Conservation (phyloP, 30 jellyfish, hydroid and myxozoan genomes). For the Aurelia coerulea region DNA sequence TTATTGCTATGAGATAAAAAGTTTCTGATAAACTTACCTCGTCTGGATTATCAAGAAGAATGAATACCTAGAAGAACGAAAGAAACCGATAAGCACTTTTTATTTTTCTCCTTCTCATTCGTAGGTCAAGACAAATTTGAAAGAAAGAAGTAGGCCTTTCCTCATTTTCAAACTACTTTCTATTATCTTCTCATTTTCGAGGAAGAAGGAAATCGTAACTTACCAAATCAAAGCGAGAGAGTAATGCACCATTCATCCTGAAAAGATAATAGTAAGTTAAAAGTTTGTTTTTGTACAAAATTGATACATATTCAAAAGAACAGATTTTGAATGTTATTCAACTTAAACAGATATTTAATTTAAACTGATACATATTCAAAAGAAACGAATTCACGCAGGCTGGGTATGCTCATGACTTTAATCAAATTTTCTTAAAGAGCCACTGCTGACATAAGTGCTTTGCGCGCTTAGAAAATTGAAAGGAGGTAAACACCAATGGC, state of each 20-base stretch:
- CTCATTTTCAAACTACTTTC: too few relatives aligned
- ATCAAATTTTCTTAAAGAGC: not conserved
- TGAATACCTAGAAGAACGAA: slow-evolving; percentile 64
- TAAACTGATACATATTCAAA: too few relatives aligned
- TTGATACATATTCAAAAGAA: too few relatives aligned
- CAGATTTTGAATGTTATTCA: too few relatives aligned
- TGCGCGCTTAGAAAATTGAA: too few relatives aligned
- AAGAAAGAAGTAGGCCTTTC: not conserved
- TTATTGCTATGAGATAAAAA: too few relatives aligned
- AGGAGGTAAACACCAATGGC: too few relatives aligned
- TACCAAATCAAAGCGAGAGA: slow-evolving; percentile 97
- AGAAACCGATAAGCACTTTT: not conserved
- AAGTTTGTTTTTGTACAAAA: not conserved
- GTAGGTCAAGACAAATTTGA: not conserved
- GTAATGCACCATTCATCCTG: slow-evolving; percentile 92
- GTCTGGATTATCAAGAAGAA: slow-evolving; percentile 97
- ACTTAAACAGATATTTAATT: too few relatives aligned
- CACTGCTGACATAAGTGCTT: too few relatives aligned
- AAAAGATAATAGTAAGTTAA: not conserved
- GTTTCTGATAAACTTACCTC: slow-evolving; percentile 58
- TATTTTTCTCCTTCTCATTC: not conserved
- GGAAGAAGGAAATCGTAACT: not conserved
- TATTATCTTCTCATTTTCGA: too few relatives aligned
- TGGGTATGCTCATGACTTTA: too few relatives aligned
- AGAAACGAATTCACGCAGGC: too few relatives aligned